Conservation (phyloP, 2,888 invertebrate species). For the Caenorhabditis sinica region DNA sequence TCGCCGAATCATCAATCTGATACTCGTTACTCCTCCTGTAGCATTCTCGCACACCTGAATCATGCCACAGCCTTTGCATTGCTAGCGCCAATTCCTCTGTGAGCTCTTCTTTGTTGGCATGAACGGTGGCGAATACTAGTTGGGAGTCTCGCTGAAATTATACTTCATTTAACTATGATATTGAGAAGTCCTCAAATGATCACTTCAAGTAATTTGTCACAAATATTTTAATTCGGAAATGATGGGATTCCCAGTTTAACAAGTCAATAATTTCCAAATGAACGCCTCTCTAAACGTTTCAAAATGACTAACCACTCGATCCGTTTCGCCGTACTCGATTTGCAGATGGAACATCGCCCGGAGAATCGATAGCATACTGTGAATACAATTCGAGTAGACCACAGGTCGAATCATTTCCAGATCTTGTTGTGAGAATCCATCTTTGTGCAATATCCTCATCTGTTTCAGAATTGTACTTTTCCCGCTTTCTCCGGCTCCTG, state of each 20-base stretch:
- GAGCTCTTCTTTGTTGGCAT: conserved; percentile 83
- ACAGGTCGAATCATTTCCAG: conserved; percentile 99
- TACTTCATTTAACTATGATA: not conserved
- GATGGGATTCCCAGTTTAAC: no score
- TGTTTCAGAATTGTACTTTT: conserved; percentile 99
- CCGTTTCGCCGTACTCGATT: conserved; percentile 96
- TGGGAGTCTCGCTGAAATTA: conserved; percentile 82
- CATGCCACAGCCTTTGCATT: conserved; percentile 99
- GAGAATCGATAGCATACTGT: conserved; percentile 99
- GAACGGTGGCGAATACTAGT: conserved; percentile 83
- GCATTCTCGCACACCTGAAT: conserved; percentile 97
- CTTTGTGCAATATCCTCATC: conserved; percentile 99
- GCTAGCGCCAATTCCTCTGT: conserved; percentile 86
- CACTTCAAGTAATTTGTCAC: no score
- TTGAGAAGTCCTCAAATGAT: no score
- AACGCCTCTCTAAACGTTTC: no score
- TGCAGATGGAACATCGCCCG: conserved; percentile 99
- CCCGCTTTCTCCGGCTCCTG: conserved; percentile 98
- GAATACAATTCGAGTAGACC: conserved; percentile 97
- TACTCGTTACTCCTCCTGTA: conserved; percentile 99
- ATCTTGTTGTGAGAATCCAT: conserved; percentile 99
- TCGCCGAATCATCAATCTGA: conserved; percentile 99
- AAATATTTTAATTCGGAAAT: no score
- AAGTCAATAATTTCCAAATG: no score
- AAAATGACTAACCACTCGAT: conserved; percentile 94